phyloP scores from a whole-genome alignment of 2,888 invertebrate genomes.

The Meganola albula region DNA sequence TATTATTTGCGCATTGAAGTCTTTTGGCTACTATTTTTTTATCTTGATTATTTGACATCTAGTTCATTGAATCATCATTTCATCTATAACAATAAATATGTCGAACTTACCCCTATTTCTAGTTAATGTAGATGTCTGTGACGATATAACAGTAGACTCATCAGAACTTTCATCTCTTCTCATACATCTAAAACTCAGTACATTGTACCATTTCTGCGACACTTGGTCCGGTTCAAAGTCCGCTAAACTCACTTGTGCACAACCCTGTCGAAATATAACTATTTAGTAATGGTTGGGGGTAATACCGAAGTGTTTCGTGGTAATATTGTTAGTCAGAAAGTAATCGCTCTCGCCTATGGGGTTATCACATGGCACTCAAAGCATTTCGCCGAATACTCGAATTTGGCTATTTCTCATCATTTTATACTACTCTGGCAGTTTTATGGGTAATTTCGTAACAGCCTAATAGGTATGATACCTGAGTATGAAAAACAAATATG shows the following conservation, averaged over 20 bases:
- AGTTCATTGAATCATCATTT: too few relatives aligned
- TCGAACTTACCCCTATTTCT: constrained; percentile 86
- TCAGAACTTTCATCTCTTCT: constrained; percentile 94
- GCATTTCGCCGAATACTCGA: constrained; percentile 67
- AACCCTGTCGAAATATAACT: constrained; percentile 82
- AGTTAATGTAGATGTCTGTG: constrained; percentile 96
- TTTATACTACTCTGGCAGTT: too few relatives aligned
- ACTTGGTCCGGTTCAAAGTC: constrained; percentile 92
- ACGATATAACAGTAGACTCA: constrained; percentile 97
- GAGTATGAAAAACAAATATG: too few relatives aligned
- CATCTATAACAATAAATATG: too few relatives aligned
- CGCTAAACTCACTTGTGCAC: constrained; percentile 96
- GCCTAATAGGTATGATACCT: too few relatives aligned
- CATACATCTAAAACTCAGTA: constrained; percentile 82
- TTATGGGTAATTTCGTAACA: too few relatives aligned
- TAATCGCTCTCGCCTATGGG: constrained; percentile 70
- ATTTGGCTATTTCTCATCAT: constrained; percentile 77
- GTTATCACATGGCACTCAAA: constrained; percentile 71
- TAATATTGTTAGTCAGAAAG: constrained; percentile 30
- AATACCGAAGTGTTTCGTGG: not conserved
- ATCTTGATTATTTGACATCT: too few relatives aligned
- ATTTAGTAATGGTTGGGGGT: not conserved
- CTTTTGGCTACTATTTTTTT: too few relatives aligned
- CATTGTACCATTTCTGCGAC: constrained; percentile 95
- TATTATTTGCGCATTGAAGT: too few relatives aligned